Evolutionary conservation across 2,797 vertebrate genomes (phyloP), one percentile per base, ranked within the genome.

Genomic region (Telmatherina bonti): DNA sequence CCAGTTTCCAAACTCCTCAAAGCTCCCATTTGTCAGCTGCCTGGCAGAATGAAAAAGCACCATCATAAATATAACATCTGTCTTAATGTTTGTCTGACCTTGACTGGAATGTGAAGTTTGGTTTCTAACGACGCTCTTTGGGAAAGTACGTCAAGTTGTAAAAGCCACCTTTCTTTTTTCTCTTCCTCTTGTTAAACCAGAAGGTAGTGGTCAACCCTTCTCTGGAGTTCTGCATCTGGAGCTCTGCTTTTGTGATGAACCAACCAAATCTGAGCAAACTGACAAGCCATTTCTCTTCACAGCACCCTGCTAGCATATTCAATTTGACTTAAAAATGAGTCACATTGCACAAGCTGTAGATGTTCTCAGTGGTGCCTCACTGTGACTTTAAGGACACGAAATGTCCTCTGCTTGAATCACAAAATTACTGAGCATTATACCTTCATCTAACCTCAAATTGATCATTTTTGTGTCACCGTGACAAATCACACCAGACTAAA

Each of bases 381-480:
- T 47, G 31, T 38, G n/a, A 63, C 56, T 65, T 61, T 43, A 76
- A 63, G 45, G 11, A 57, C 62, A 64, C 45, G 30, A 8, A 38
- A 51, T 33, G n/a, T 31, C 8, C 51, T 66, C 2, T 18, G 22
- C 49, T 36, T 20, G 36, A 69, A 45, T 18, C 49, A 49, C 16
- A 45, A 63, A 73, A 61, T 27, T 67, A 27, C 27, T 38, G 12
- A 54, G n/a, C 56, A 12, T 35, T 7, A 60, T 41, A 60, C 27
- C 54, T 55, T 47, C 47, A 51, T 63, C 12, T 4, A 26, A 26
- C 26, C 18, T 77, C 12, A 69, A 72, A 72, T 67, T 60, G 18
- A 33, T 53, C 27, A 55, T 8, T 55, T 76, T 13, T 26, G 52
- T 63, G 41, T 62, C 52, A 58, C 29, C n/a, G 47, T 75, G 59